Conservation (phyloP, 37 sponge, comb jelly and placozoan genomes). For the Spongia lamella region DNA sequence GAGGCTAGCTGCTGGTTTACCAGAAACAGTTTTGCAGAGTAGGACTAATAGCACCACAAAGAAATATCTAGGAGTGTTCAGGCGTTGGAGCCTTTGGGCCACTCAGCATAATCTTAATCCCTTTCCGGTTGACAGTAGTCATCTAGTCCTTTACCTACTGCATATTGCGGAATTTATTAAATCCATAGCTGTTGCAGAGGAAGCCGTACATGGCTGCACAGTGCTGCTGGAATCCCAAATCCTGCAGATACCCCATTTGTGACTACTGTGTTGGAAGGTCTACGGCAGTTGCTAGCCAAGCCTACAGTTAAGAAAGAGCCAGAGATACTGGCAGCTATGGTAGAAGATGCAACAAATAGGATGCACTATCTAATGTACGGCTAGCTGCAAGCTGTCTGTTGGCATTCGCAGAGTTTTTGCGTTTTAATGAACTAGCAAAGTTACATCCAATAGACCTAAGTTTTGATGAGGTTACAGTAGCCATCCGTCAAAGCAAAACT, state of each 20-base stretch:
- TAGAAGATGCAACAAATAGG: not conserved
- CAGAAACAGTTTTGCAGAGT: too few relatives aligned
- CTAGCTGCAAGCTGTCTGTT: not conserved
- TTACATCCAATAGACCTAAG: not conserved
- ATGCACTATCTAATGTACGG: not conserved
- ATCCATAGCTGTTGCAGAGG: too few relatives aligned
- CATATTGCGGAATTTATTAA: too few relatives aligned
- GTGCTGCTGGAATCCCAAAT: too few relatives aligned
- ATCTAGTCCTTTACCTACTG: too few relatives aligned
- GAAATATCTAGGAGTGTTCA: too few relatives aligned
- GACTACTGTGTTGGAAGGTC: not conserved
- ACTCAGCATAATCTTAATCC: too few relatives aligned
- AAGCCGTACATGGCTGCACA: too few relatives aligned
- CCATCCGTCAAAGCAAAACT: not conserved
- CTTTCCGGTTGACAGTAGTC: too few relatives aligned
- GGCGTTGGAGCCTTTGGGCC: too few relatives aligned
- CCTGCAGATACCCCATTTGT: not conserved
- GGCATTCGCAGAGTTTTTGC: constrained; percentile 6
- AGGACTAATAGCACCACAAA: too few relatives aligned
- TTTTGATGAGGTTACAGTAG: not conserved
- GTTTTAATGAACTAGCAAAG: constrained; percentile 9
- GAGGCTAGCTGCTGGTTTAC: too few relatives aligned
- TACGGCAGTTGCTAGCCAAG: constrained; percentile 11
- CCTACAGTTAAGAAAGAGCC: constrained; percentile 11
- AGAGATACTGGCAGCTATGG: not conserved